A percentile compares a stretch with the other conserved stretches of the same genome.
Evolutionary conservation across 2,888 invertebrate genomes (phyloP).

Genomic region (Andrena bicolor): DNA sequence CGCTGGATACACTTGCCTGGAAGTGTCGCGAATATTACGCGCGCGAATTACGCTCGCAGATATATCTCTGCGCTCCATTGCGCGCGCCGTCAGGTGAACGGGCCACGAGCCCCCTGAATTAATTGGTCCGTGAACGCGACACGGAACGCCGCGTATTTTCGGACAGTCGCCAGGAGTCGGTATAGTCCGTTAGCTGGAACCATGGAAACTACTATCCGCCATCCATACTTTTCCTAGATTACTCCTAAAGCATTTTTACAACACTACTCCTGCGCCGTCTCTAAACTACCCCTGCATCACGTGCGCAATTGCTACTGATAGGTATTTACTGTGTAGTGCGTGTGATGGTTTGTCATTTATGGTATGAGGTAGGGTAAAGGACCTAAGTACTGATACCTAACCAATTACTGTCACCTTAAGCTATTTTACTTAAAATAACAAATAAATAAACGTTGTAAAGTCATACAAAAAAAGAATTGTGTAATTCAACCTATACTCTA

Average conservation of each 20-base stretch:
- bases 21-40: conserved; percentile 31
- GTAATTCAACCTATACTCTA: too few species aligned
- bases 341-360: too few species aligned
- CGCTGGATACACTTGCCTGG: conserved; percentile 15
- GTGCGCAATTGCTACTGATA: too few species aligned
- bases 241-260: neutral
- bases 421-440: too few species aligned
- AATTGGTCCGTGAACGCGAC: conserved; percentile 54
- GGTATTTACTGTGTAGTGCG: too few species aligned
- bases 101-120: conserved; percentile 36
- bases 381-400: too few species aligned
- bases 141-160: conserved; percentile 29
- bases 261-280: neutral
- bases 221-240: too few species aligned
- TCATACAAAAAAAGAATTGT: too few species aligned
- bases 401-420: too few species aligned
- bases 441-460: too few species aligned
- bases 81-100: conserved; percentile 49
- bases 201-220: neutral
- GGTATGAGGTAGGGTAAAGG: too few species aligned
- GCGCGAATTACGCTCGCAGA: conserved; percentile 19
- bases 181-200: neutral
- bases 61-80: conserved; percentile 30
- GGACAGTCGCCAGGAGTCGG: conserved; percentile 17
- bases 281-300: too few species aligned